Base-by-base conservation (phyloP, 30 jellyfish, hydroid and myxozoan genomes). In the Catostylus mosaicus region DNA sequence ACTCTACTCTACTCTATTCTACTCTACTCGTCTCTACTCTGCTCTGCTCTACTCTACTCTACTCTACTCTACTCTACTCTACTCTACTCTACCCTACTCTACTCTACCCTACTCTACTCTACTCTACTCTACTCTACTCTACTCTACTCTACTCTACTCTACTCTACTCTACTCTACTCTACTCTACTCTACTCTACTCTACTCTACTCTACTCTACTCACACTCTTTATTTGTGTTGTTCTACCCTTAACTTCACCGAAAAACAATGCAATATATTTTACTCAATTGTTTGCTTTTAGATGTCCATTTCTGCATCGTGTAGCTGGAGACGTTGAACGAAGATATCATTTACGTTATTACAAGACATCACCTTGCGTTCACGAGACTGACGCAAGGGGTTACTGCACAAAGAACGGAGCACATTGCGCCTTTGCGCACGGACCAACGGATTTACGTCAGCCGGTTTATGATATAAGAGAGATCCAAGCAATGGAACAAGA, bases 351-450 rank as follows among this genome's bases (percentile, higher is more conserved):
- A 40, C 80, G 98, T 43, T 93, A 93, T 88, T 93, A 93, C 72
- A 93, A 93, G 48, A 93, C 98, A 5, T 93, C 98, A 14, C 98
- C 96, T 14, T 93, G 98, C 76, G 98, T 93, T 31, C 95, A 93
- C 47, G 98, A 93, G 87, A 93, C 98, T 0, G 98, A 93, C 75
- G 38, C 89, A 12, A 74, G 98, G 36, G 98, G 98, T 1, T 83
- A 67, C 50, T 93, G 98, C 60, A 97, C 89, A 20, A 87, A 87
- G 84, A 93, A 93, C 90, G 98, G 98, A 23, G 96, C 98, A 2
- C 98, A 93, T 62, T 93, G 98, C 85, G 98, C 98, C 32, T 93
- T 93, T 87, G 98, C 98, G 9, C 98, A 93, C 78, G 98, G 98
- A 20, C 98, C 96, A 33, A 82, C 86, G 29, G 98, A 93, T 77